A percentile compares a stretch with the other conserved stretches of the same genome.
Conservation (phyloP, 2,113 vertebrate genomes). For the Gavialis gangeticus region DNA sequence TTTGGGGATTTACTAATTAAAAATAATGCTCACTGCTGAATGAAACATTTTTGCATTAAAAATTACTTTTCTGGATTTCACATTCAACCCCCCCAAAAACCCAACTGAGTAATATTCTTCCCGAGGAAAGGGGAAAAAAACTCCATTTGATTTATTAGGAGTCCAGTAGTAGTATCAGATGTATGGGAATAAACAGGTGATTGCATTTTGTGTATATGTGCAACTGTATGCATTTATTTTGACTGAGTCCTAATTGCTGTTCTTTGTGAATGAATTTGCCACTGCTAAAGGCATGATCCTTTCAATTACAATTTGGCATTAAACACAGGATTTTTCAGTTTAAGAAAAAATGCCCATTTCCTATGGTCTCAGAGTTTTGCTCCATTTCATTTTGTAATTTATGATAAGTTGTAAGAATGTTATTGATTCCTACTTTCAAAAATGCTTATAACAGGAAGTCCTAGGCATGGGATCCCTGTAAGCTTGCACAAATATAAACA, state of each 20-base stretch:
- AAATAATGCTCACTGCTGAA: background rate
- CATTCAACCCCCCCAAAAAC: background rate
- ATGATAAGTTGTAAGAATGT: slow-evolving; percentile 23
- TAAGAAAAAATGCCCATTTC: background rate
- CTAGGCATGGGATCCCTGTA: background rate
- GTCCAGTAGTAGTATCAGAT: background rate
- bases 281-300: background rate
- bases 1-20: background rate
- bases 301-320: background rate
- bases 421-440: slow-evolving; percentile 4
- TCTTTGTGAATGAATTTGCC: background rate
- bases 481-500: background rate
- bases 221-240: background rate
- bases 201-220: background rate
- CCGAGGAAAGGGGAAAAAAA: background rate
- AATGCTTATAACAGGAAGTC: slow-evolving; percentile 29
- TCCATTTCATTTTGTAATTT: slow-evolving; percentile 3
- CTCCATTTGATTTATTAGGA: background rate
- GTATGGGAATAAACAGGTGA: background rate
- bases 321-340: background rate
- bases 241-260: background rate
- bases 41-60: background rate
- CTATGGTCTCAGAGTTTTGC: slow-evolving; percentile 8
- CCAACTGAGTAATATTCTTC: background rate
- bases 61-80: background rate